These are phyloP conservation scores for Nasonia longicornis DNA, from an alignment of 1,140 invertebrate genomes.

Conservation along the genomic window DNA sequence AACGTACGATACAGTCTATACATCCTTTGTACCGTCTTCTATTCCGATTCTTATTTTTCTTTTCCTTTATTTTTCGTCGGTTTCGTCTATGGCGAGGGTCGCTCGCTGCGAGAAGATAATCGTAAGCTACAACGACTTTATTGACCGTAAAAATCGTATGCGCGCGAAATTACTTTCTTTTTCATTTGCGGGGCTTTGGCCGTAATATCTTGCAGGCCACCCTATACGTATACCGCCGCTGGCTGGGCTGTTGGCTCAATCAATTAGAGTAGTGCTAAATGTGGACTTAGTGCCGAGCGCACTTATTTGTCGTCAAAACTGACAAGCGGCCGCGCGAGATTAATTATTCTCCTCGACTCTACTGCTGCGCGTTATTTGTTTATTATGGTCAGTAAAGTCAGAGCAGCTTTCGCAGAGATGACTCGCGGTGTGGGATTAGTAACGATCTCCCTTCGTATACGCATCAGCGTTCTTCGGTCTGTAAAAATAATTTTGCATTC, in stretches of 20 bases:
- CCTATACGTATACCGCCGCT: no score
- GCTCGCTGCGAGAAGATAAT: not conserved
- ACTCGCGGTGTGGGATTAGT: not conserved
- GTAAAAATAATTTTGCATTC: not conserved
- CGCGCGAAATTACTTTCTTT: slow-evolving; percentile 17
- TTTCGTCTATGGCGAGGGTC: not conserved
- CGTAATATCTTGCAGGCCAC: not conserved
- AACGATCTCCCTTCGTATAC: not conserved
- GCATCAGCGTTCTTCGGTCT: not conserved
- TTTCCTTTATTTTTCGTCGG: not conserved
- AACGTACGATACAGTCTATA: not conserved
- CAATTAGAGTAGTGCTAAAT: slow-evolving; percentile 1
- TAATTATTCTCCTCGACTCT: not conserved
- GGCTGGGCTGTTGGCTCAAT: not conserved
- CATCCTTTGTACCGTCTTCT: not conserved
- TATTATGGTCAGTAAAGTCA: not conserved
- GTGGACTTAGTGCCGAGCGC: not conserved
- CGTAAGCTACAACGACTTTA: slow-evolving; percentile 12
- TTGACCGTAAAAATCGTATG: slow-evolving; percentile 28
- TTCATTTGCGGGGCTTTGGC: not conserved
- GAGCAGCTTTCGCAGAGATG: not conserved
- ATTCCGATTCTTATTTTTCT: not conserved
- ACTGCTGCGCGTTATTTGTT: not conserved
- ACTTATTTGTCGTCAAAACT: not conserved
- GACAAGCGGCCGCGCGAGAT: not conserved